Conservation (phyloP, 2,888 invertebrate species). For the Megamerina dolium region DNA sequence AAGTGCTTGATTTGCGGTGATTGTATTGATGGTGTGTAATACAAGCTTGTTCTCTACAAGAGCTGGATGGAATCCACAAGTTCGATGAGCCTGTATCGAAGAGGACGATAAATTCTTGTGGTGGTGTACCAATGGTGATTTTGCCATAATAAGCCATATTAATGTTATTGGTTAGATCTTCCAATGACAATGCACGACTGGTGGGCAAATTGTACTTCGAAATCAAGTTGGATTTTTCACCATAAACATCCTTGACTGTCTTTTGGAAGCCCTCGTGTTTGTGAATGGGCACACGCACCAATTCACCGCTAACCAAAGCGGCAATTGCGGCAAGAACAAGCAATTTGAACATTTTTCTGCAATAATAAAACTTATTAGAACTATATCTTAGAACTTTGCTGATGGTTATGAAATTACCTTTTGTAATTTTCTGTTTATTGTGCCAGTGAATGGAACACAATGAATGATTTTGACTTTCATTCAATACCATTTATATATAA, state of each 20-base stretch:
- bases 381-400: no score
- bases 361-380: background rate
- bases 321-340: constrained; percentile 17
- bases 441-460: no score
- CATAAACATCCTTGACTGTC: constrained; percentile 17
- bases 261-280: constrained; percentile 29
- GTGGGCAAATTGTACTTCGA: constrained; percentile 17
- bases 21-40: constrained; percentile 94
- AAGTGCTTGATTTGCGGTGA: constrained; percentile 72
- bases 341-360: constrained; percentile 8
- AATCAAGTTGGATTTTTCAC: constrained; percentile 21
- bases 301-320: constrained; percentile 28
- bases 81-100: constrained; percentile 88
- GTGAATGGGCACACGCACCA: constrained; percentile 30
- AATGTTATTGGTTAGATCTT: constrained; percentile 12
- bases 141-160: constrained; percentile 26
- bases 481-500: no score
- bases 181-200: background rate
- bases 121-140: constrained; percentile 81
- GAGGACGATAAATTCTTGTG: constrained; percentile 86
- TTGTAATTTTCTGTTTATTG: no score
- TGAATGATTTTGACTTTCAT: no score
- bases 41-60: constrained; percentile 92
- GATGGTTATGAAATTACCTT: no score
- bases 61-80: constrained; percentile 95